These are phyloP conservation scores for Pogonomyrmex californicus DNA, from an alignment of 1,140 invertebrate species.

Conservation along the genomic window DNA sequence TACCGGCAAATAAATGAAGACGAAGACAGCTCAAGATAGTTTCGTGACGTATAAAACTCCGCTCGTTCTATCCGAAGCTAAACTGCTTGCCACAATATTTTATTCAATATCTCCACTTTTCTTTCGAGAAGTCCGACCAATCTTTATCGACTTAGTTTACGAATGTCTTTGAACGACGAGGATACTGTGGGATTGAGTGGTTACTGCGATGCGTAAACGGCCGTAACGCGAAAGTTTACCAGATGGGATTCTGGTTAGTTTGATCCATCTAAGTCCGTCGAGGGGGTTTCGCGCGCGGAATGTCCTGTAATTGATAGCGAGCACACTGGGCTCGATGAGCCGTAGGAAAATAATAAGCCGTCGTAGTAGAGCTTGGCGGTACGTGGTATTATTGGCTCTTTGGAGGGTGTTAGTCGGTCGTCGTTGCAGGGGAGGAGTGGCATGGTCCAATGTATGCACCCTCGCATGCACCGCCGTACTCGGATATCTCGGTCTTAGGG, in stretches of 20 bases:
- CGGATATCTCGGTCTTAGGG: slow-evolving; percentile 76
- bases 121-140: neutral
- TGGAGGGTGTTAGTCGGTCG: slow-evolving; percentile 76
- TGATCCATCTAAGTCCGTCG: slow-evolving; percentile 82
- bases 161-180: neutral
- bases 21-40: neutral
- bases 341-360: slow-evolving; percentile 83
- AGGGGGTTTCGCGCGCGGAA: slow-evolving; percentile 75
- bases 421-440: slow-evolving; percentile 70
- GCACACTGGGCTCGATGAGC: slow-evolving; percentile 81
- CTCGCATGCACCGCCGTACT: slow-evolving; percentile 65
- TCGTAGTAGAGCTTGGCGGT: slow-evolving; percentile 69
- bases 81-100: slow-evolving; percentile 5
- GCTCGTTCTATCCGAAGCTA: neutral
- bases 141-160: slow-evolving; percentile 41
- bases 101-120: slow-evolving; percentile 36
- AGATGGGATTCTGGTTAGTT: slow-evolving; percentile 84
- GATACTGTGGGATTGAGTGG: slow-evolving; percentile 36
- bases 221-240: slow-evolving; percentile 79
- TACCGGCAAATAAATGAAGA: slow-evolving; percentile 26
- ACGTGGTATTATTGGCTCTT: slow-evolving; percentile 75
- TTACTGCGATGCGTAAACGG: slow-evolving; percentile 67
- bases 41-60: neutral
- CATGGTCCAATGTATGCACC: slow-evolving; percentile 76
- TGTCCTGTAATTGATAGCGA: slow-evolving; percentile 82